These are phyloP conservation scores for Lordiphosa stackelbergi DNA, from an alignment of 1,140 invertebrate species.

Conservation along the genomic window DNA sequence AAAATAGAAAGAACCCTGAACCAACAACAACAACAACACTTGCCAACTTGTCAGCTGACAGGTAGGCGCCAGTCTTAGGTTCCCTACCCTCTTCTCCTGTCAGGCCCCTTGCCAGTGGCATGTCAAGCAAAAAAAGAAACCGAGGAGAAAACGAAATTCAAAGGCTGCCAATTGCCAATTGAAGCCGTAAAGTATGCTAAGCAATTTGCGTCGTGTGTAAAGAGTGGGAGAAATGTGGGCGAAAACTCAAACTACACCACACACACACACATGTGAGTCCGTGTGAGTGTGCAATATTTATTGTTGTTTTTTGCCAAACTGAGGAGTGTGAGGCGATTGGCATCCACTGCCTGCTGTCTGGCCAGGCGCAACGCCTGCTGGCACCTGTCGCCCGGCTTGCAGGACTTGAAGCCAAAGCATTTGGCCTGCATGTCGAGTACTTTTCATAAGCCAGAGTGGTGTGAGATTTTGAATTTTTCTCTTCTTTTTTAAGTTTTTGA, in stretches of 20 bases:
- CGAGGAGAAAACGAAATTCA: slow-evolving; percentile 46
- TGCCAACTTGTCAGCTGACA: slow-evolving; percentile 68
- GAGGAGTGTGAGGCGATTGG: slow-evolving; percentile 1
- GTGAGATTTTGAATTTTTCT: slow-evolving; percentile 48
- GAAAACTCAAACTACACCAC: neutral
- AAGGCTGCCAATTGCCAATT: slow-evolving; percentile 74
- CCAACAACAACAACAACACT: slow-evolving; percentile 33
- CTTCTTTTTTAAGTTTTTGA: no score
- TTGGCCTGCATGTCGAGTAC: slow-evolving; percentile 31
- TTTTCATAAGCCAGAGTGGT: slow-evolving; percentile 41
- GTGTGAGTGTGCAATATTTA: slow-evolving; percentile 46
- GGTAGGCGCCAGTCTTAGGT: slow-evolving; percentile 52
- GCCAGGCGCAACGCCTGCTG: slow-evolving; percentile 4
- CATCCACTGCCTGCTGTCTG: slow-evolving; percentile 7
- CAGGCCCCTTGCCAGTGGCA: slow-evolving; percentile 17
- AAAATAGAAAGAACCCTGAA: slow-evolving; percentile 10
- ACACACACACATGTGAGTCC: slow-evolving; percentile 1
- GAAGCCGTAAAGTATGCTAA: slow-evolving; percentile 74
- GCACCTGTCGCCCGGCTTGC: slow-evolving; percentile 12
- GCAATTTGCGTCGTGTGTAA: slow-evolving; percentile 54
- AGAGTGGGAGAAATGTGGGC: slow-evolving; percentile 3
- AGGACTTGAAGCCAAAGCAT: slow-evolving; percentile 15
- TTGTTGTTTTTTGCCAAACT: slow-evolving; percentile 59
- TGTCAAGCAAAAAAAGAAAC: slow-evolving; percentile 32
- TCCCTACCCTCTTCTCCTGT: neutral